Conservation (phyloP, 2,797 vertebrate genomes). For the Pogoniulus pusillus region DNA sequence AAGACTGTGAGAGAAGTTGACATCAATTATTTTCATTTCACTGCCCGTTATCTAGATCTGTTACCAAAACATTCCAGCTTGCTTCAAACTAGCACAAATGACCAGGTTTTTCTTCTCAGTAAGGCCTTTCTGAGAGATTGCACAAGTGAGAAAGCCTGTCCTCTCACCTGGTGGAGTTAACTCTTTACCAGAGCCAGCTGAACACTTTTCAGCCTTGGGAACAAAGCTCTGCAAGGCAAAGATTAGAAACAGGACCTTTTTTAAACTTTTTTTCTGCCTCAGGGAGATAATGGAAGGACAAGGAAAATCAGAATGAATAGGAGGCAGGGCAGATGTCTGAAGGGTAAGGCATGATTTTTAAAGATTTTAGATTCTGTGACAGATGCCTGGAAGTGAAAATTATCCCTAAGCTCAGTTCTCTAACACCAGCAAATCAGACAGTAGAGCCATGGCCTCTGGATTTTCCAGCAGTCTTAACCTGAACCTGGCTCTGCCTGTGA, state of each 20-base stretch:
- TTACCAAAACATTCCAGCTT: too few relatives aligned
- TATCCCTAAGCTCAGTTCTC: background rate
- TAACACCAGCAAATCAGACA: background rate
- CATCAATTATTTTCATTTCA: too few relatives aligned
- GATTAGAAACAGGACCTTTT: background rate
- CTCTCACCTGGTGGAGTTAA: background rate
- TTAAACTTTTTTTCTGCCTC: background rate
- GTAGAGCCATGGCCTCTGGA: background rate
- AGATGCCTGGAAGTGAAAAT: background rate
- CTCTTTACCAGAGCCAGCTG: conserved; percentile 1
- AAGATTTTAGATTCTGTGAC: background rate
- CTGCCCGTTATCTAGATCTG: too few relatives aligned
- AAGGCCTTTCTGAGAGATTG: background rate
- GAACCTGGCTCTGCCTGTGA: background rate
- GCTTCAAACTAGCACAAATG: too few relatives aligned
- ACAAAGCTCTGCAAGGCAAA: background rate
- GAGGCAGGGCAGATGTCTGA: background rate
- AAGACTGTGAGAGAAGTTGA: too few relatives aligned
- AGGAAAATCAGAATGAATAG: background rate
- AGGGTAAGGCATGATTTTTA: background rate
- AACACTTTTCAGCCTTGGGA: background rate
- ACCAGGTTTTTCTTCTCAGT: background rate
- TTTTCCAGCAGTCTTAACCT: background rate
- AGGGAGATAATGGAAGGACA: background rate
- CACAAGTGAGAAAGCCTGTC: background rate